Conservation (phyloP, 2,888 invertebrate species). For the Apodemia mormo region DNA sequence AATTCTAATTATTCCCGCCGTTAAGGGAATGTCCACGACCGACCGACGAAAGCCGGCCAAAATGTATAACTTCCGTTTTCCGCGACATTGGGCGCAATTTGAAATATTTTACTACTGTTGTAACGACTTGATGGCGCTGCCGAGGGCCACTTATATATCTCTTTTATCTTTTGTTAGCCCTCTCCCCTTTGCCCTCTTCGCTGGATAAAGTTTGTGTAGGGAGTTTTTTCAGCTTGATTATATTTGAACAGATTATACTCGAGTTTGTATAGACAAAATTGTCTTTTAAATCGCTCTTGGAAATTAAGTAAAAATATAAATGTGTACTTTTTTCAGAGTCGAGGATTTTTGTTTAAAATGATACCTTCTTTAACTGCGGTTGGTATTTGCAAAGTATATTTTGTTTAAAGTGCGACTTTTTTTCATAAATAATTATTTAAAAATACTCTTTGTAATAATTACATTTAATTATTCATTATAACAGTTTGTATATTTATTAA, state of each 20-base stretch:
- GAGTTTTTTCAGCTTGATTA: conserved; percentile 59
- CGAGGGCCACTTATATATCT: conserved; percentile 80
- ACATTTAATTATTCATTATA: no score
- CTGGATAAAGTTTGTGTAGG: conserved; percentile 57
- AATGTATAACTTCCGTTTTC: conserved; percentile 80
- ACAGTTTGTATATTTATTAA: no score
- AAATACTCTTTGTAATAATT: no score
- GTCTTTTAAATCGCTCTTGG: conserved; percentile 40
- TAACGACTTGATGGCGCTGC: conserved; percentile 81
- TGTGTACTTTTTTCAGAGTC: not conserved
- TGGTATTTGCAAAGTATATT: not conserved
- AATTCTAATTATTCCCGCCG: conserved; percentile 40
- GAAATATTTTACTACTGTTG: conserved; percentile 81
- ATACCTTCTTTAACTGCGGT: conserved; percentile 1
- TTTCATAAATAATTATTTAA: not conserved
- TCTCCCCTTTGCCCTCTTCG: conserved; percentile 66
- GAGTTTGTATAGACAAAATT: conserved; percentile 36
- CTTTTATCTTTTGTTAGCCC: conserved; percentile 78
- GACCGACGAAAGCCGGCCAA: conserved; percentile 41
- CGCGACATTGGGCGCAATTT: conserved; percentile 80
- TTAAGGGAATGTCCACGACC: conserved; percentile 34
- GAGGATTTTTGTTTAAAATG: conserved; percentile 10
- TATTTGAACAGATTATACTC: conserved; percentile 44
- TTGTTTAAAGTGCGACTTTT: not conserved
- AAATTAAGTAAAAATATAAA: conserved; percentile 36